phyloP scores from a whole-genome alignment of 2,888 invertebrate species.

The Aphrophora alni region DNA sequence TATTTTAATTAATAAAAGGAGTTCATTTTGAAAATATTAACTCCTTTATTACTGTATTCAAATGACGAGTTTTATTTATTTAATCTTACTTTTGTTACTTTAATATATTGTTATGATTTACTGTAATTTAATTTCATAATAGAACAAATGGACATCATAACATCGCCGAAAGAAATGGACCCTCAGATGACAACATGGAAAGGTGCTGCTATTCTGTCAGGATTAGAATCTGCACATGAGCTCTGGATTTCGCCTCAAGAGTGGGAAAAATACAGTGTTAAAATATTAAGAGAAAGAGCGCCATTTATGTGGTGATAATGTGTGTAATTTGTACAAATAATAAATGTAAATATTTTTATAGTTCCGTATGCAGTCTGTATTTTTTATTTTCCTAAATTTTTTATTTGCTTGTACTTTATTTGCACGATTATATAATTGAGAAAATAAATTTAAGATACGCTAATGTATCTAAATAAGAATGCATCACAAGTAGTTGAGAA shows the following conservation, averaged over 20 bases:
- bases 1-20: too few relatives aligned
- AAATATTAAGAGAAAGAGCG: slow-evolving; percentile 86
- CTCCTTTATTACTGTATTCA: too few relatives aligned
- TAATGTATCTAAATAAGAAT: too few relatives aligned
- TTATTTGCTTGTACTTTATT: too few relatives aligned
- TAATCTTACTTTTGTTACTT: too few relatives aligned
- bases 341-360: background rate
- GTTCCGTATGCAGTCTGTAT: background rate
- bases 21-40: too few relatives aligned
- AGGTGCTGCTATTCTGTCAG: slow-evolving; percentile 92
- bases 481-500: too few relatives aligned
- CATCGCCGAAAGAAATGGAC: slow-evolving; percentile 91
- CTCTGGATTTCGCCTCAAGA: slow-evolving; percentile 87
- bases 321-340: background rate
- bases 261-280: slow-evolving; percentile 86
- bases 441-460: too few relatives aligned
- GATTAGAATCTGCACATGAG: slow-evolving; percentile 91
- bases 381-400: too few relatives aligned
- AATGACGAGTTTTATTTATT: too few relatives aligned
- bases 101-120: too few relatives aligned
- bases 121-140: slow-evolving; percentile 43
- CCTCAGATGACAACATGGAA: slow-evolving; percentile 92
- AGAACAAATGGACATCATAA: slow-evolving; percentile 88
- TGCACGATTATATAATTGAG: too few relatives aligned
- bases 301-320: slow-evolving; percentile 82